Evolutionary conservation across 2,888 invertebrate genomes (phyloP).

Genomic region (Archaeoteleia sp.): DNA sequence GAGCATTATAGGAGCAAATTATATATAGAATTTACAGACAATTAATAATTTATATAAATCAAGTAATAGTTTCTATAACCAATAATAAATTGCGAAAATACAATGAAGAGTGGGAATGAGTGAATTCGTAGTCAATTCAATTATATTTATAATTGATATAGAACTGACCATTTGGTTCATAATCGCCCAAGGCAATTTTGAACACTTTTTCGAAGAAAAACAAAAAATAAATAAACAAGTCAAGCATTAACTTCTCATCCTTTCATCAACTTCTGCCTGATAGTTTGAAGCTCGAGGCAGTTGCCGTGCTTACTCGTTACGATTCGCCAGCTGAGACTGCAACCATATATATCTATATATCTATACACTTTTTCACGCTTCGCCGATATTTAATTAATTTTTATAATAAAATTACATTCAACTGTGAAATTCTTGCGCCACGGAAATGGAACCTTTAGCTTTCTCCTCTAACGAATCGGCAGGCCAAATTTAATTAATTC

Average conservation of each 20-base stretch:
- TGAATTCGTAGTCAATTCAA: no score
- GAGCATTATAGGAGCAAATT: no score
- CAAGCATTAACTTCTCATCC: conserved; percentile 37
- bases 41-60: no score
- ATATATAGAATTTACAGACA: no score
- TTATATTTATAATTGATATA: no score
- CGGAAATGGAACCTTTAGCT: conserved; percentile 15
- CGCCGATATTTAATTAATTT: conserved; percentile 37
- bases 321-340: conserved; percentile 29
- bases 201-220: conserved; percentile 14
- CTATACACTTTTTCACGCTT: conserved; percentile 23
- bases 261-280: conserved; percentile 35
- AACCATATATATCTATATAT: conserved; percentile 4
- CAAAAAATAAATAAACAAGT: no score
- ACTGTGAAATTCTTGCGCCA: conserved; percentile 8
- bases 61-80: no score
- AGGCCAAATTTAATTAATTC: conserved; percentile 27
- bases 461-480: conserved; percentile 14
- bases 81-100: no score
- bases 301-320: conserved; percentile 28
- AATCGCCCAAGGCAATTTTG: conserved; percentile 8
- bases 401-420: conserved; percentile 31
- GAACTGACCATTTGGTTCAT: conserved; percentile 10
- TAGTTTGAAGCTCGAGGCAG: conserved; percentile 23
- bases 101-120: no score